A percentile compares a stretch with the other conserved stretches of the same genome.
These are phyloP conservation scores for Hemibagrus guttatus DNA, from an alignment of 2,797 vertebrate species.

Conservation along the genomic window DNA sequence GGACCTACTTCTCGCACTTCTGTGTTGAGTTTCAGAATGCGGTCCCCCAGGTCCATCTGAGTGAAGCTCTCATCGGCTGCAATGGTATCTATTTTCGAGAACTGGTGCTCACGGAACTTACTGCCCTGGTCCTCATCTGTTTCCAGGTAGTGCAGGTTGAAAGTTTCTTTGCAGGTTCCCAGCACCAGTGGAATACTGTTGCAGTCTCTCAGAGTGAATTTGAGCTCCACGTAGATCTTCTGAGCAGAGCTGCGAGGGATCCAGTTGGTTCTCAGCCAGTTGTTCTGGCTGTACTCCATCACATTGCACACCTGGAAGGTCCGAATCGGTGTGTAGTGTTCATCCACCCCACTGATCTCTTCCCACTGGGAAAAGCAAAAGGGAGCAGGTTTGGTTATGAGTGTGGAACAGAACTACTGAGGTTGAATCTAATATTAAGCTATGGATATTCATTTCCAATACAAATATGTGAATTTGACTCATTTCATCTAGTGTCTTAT, in stretches of 20 bases:
- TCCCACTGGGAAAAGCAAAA: conserved; percentile 84
- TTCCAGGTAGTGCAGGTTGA: conserved; percentile 96
- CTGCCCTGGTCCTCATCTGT: conserved; percentile 89
- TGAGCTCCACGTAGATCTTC: conserved; percentile 97
- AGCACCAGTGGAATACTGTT: conserved; percentile 95
- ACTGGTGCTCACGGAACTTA: conserved; percentile 93
- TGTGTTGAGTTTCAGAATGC: conserved; percentile 97
- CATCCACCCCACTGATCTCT: conserved; percentile 97
- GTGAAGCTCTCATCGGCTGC: conserved; percentile 98
- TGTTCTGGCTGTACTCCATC: conserved; percentile 98
- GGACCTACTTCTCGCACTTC: conserved; percentile 96
- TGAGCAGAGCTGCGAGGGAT: conserved; percentile 92
- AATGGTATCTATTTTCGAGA: conserved; percentile 96
- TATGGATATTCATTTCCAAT: conserved; percentile 56
- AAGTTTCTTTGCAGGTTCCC: conserved; percentile 98
- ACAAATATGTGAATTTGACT: conserved; percentile 66
- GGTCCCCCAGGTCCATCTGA: conserved; percentile 96
- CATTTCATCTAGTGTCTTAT: conserved; percentile 47
- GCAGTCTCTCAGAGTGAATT: conserved; percentile 96
- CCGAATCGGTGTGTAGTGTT: conserved; percentile 95
- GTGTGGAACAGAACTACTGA: conserved; percentile 33
- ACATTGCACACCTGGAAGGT: conserved; percentile 99
- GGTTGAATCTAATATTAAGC: conserved; percentile 53
- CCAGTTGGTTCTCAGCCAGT: conserved; percentile 98
- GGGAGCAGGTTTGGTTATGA: conserved; percentile 12